These are phyloP conservation scores for Pocillopora verrucosa DNA, from an alignment of 64 coral and sea anemone species.

Conservation along the genomic window DNA sequence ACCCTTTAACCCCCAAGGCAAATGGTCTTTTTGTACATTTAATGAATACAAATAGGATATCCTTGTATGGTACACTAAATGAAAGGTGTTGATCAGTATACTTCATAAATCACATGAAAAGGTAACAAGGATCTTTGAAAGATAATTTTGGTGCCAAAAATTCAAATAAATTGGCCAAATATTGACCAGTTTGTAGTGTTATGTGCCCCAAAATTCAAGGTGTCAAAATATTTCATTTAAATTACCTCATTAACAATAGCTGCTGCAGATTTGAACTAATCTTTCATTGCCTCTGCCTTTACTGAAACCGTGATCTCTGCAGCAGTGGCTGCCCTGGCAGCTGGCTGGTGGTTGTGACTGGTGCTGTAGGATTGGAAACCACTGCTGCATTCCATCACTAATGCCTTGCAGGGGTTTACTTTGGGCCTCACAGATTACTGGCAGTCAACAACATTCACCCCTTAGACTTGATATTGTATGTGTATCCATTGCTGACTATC, in stretches of 20 bases:
- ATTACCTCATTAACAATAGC: conserved; percentile 37
- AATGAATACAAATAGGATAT: too few relatives aligned
- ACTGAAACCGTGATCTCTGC: not conserved
- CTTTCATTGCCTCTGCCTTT: not conserved
- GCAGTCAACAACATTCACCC: not conserved
- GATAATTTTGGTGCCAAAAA: too few relatives aligned
- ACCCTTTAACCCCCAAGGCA: too few relatives aligned
- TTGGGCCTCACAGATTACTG: conserved; percentile 11
- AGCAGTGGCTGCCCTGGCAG: not conserved
- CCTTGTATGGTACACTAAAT: too few relatives aligned
- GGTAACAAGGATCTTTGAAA: too few relatives aligned
- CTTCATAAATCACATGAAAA: too few relatives aligned
- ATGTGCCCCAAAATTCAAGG: too few relatives aligned
- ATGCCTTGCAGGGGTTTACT: not conserved
- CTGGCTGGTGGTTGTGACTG: conserved; percentile 1
- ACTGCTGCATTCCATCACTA: not conserved
- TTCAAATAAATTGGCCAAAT: too few relatives aligned
- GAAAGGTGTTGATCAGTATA: too few relatives aligned
- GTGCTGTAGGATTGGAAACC: not conserved
- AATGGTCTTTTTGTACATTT: too few relatives aligned
- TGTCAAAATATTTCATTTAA: not conserved
- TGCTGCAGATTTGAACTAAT: not conserved
- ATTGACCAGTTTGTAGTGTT: too few relatives aligned
- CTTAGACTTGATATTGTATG: not conserved
- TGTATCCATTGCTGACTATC: conserved; percentile 35